A percentile compares a stretch with the other conserved stretches of the same genome.
Conservation (phyloP, 2,113 vertebrate genomes). For the Sceloporus undulatus region DNA sequence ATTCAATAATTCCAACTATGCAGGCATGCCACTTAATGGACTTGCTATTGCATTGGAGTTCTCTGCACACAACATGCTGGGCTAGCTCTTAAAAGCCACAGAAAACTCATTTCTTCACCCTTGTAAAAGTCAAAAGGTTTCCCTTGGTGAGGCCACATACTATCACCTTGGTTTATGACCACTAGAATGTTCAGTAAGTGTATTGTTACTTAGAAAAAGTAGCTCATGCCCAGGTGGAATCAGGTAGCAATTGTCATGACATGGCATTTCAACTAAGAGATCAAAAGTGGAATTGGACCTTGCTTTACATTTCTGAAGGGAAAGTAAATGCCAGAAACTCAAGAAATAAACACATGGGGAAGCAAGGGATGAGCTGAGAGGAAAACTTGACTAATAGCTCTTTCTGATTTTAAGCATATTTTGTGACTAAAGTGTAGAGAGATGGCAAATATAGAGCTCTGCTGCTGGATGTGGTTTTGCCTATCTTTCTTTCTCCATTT, state of each 20-base stretch:
- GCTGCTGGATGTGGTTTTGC: too few relatives aligned
- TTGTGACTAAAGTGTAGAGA: not conserved
- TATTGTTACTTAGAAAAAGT: not conserved
- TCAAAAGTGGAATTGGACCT: not conserved
- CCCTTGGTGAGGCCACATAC: slow-evolving; percentile 9
- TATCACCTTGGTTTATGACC: slow-evolving; percentile 7
- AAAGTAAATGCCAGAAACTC: not conserved
- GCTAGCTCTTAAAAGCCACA: not conserved
- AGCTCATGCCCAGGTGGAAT: not conserved
- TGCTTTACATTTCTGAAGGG: not conserved
- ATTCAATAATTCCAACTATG: slow-evolving; percentile 60
- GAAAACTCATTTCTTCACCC: slow-evolving; percentile 12
- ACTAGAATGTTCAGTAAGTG: slow-evolving; percentile 6
- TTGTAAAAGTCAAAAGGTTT: slow-evolving; percentile 21
- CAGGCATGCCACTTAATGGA: not conserved
- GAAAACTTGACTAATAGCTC: not conserved
- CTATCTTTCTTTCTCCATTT: too few relatives aligned
- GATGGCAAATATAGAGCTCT: too few relatives aligned
- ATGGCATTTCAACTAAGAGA: slow-evolving; percentile 2
- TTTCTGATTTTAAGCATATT: not conserved
- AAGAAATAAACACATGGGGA: not conserved
- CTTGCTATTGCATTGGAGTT: slow-evolving; percentile 20
- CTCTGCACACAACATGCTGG: slow-evolving; percentile 2
- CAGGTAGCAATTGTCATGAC: slow-evolving; percentile 13
- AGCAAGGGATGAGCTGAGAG: not conserved